These are phyloP conservation scores for Mya arenaria DNA, from an alignment of 1,140 invertebrate genomes.

Conservation along the genomic window DNA sequence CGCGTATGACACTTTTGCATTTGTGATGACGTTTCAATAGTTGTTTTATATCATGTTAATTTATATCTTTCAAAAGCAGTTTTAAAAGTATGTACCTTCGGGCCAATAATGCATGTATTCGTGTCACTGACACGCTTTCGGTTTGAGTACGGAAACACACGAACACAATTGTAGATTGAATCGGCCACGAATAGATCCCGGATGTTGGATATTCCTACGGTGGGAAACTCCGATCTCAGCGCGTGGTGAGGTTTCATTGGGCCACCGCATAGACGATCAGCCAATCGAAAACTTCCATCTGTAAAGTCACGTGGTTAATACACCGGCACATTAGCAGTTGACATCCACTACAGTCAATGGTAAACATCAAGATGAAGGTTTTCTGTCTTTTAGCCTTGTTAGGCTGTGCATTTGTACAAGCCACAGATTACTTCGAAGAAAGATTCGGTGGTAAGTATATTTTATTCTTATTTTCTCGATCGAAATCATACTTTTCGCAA, in stretches of 20 bases:
- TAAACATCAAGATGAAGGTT: slow-evolving; percentile 54
- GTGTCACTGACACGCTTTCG: too few relatives aligned
- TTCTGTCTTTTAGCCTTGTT: slow-evolving; percentile 65
- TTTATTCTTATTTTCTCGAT: neutral
- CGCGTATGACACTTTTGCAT: too few relatives aligned
- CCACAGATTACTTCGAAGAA: slow-evolving; percentile 77
- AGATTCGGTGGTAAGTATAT: slow-evolving; percentile 73
- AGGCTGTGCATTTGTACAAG: slow-evolving; percentile 68
- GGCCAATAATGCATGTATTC: too few relatives aligned
- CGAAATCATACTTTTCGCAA: too few relatives aligned
- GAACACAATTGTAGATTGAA: too few relatives aligned
- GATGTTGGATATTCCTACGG: slow-evolving; percentile 34
- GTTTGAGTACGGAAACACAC: too few relatives aligned
- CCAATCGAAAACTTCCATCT: slow-evolving; percentile 78
- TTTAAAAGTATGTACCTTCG: too few relatives aligned
- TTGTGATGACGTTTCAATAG: too few relatives aligned
- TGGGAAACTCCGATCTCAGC: slow-evolving; percentile 64
- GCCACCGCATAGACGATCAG: slow-evolving; percentile 44
- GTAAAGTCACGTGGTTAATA: slow-evolving; percentile 74
- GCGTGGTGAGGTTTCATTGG: slow-evolving; percentile 79
- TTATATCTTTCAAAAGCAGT: too few relatives aligned
- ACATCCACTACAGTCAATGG: slow-evolving; percentile 33
- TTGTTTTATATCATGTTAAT: too few relatives aligned
- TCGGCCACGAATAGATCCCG: slow-evolving; percentile 5
- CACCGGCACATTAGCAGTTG: slow-evolving; percentile 63